Base-by-base conservation (phyloP, 2,888 invertebrate genomes). In the Parnassius smintheus region DNA sequence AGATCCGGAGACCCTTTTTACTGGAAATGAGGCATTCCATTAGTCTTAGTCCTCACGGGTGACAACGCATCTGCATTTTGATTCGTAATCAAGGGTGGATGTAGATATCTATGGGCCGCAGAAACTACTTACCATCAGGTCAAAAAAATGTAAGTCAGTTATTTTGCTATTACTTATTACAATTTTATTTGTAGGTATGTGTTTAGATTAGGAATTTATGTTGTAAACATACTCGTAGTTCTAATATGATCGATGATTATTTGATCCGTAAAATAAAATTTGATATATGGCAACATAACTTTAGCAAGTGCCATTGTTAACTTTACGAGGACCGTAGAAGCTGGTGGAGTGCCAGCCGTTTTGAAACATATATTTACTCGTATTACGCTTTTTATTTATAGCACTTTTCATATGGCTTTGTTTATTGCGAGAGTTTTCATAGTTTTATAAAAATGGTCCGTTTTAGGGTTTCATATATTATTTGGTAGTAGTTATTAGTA, bases 301-400 rank as follows among this genome's bases (percentile, higher is more conserved):
- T 22, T 46, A 54, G 22, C 55, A 55, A 55, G 46, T 11, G 45
- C 11, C 22, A 46, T 45, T 46, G 22, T 45, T 46, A 55, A 49
- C 46, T 56, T 35, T 35, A 12, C 48, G 41, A 41, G 35, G 1
- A 49, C 11, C 13, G 8, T 12, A 41, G 25, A 35, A 35, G 8
- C 49, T 12, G 49, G 49, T 12, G 49, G 11, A 50, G 2, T 25
- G 49, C 41, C 41, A 2, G 48, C 41, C n/a, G 25, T 41, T 25
- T 35, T 35, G 13, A n/a, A 49, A 18, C 11, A 4, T 25, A 10
- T 18, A 42, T 25, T 13, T 49, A 49, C 35, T 56, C 18, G 18
- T 56, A 35, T 49, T 56, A 56, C 41, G 49, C 48, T 56, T 56
- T 49, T 49, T 56, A 56, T 56, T 56, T 56, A 56, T 49, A n/a